Base-by-base conservation (phyloP, 1,140 invertebrate genomes). In the Drosophila tropicalis region DNA sequence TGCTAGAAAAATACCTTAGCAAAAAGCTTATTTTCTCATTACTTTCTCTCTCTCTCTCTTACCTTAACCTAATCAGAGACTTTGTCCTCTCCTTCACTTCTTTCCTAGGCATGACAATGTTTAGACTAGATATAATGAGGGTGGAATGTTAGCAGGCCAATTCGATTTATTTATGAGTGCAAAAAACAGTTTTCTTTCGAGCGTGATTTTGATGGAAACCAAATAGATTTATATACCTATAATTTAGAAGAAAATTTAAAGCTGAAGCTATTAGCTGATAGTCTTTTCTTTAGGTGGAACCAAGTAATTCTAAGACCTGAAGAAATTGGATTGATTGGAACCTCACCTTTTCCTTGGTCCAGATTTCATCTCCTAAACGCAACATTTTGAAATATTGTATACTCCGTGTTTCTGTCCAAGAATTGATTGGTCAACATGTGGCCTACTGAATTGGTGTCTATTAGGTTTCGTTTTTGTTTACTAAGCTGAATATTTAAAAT, bases 361-460 rank as follows among this genome's bases (percentile, higher is more conserved):
- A 25, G 3, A 25, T 25, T 25, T 25, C 3, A 25, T 0, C 29
- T 29, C 29, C 29, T 29, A 5, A 36, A 36, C 0, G 34, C 2
- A 36, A 6, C 34, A 36, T 12, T 36, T 36, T 1, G 61, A 62
- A 41, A 12, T 55, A 36, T 67, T 61, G 5, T 40, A 2, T 36
- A 7, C n/a, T 25, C 40, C 41, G 57, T 70, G 41, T 13, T 22
- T 25, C 32, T 57, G 13, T 25, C 6, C 5, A 29, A 13, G 44
- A 56, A 55, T 32, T 55, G 36, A 34, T 41, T 40, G 9, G 32
- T 7, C 41, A 74, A 75, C 73, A 77, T 85, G 75, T 68, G 74
- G 69, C 67, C 67, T 64, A 57, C 67, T 73, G 67, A 87, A 79
- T 87, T 72, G 40, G 36, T 66, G 83, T 67, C 75, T 79, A 76